Evolutionary conservation across 2,113 vertebrate genomes (phyloP).

Genomic region (Petrocephalus microphthalmus): DNA sequence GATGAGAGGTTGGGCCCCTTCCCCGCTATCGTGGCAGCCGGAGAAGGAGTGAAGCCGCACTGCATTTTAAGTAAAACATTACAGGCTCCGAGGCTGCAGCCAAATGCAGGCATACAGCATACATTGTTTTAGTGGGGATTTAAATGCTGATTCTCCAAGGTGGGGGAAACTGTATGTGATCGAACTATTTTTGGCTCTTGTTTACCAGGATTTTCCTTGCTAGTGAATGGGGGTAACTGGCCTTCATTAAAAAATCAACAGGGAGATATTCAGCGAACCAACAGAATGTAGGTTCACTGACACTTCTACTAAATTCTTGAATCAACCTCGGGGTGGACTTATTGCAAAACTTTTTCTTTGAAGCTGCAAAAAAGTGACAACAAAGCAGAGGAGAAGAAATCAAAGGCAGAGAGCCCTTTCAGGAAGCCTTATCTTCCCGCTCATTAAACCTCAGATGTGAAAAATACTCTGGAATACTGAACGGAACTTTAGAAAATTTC

Average conservation of each 20-base stretch:
- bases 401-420: constrained; percentile 42
- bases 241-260: background rate
- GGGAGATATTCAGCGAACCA: background rate
- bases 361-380: constrained; percentile 48
- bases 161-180: background rate
- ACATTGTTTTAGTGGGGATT: background rate
- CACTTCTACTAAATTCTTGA: constrained; percentile 33
- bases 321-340: constrained; percentile 35
- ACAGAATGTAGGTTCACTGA: constrained; percentile 34
- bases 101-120: background rate
- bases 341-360: constrained; percentile 51
- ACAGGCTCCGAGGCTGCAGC: background rate
- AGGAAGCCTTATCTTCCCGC: constrained; percentile 44
- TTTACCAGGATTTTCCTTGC: background rate
- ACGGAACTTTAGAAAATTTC: constrained; percentile 44
- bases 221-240: background rate
- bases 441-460: constrained; percentile 52
- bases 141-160: background rate
- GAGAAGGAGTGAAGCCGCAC: background rate
- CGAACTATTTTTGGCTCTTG: background rate
- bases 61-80: background rate
- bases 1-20: constrained; percentile 27
- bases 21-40: background rate
- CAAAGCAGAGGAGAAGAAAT: constrained; percentile 52
- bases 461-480: constrained; percentile 37